Evolutionary conservation across 2,797 vertebrate genomes (phyloP), one percentile per base, ranked within the genome.

Genomic region (Crocodylus rhombifer): DNA sequence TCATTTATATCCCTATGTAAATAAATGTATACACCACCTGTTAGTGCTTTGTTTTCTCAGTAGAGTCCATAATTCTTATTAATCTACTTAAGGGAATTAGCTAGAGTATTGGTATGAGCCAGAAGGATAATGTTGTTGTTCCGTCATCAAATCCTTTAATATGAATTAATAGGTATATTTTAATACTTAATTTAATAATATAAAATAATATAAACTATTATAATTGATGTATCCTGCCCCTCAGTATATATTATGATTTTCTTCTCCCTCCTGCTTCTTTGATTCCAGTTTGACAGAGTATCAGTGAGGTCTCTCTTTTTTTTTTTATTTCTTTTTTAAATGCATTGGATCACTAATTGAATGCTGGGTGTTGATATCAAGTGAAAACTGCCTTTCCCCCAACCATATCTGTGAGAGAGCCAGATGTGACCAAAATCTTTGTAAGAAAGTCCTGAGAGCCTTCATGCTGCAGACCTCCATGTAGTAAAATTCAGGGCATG

Each of bases 11-110:
- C 76, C 80, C 0, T 23, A 4, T 7, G 1, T 76, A 51, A 15
- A 79, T 2, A 87, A 80, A 23, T 42, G n/a, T 14, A 5, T 73
- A 61, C 56, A 4, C 63, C 82, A 85, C 85, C 80, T 93, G 56
- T 83, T 91, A 26, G 6, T 73, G 62, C 69, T 33, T 82, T 86
- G 60, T 88, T 91, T 90, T 78, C 5, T 7, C 75, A 65, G 88
- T 69, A 77, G 60, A 1, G 0, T 75, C 87, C 89, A 60, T 94
- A 95, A 95, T 95, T 95, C 91, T 82, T 89, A 87, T 79, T 93
- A 91, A 97, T 95, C 94, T 95, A 25, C 83, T 96, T 96, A 97
- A 92, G 51, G 86, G 94, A 95, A 95, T 97, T 97, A 87, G 93
- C 82, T 80, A 63, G 85, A 79, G 67, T 63, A 61, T 84, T 95